Evolutionary conservation across 92 coral and sea anemone species (phyloP).

Genomic region (Muricea muricata): DNA sequence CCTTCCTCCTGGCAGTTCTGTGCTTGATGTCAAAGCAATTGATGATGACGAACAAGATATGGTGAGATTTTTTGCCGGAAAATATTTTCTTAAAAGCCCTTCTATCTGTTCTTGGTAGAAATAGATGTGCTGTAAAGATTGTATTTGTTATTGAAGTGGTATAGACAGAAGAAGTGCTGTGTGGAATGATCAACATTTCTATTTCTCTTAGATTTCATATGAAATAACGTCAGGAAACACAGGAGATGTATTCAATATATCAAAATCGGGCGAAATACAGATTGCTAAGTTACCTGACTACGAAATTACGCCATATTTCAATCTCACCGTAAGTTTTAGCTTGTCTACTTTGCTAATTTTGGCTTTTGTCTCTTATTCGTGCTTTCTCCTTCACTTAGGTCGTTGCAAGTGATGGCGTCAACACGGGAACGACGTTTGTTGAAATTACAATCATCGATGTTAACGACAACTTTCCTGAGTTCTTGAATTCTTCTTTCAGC

Average conservation of each 20-base stretch:
- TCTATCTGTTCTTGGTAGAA: neutral
- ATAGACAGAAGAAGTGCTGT: too few species aligned
- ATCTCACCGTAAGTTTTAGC: conserved; percentile 60
- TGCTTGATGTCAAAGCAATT: conserved; percentile 73
- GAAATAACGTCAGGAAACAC: conserved; percentile 71
- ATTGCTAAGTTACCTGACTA: conserved; percentile 70
- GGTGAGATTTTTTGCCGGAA: neutral
- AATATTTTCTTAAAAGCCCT: neutral
- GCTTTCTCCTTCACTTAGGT: neutral
- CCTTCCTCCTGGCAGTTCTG: conserved; percentile 60
- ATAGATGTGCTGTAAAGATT: too few species aligned
- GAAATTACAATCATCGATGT: conserved; percentile 63
- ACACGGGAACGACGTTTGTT: conserved; percentile 14
- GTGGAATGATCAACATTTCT: too few species aligned
- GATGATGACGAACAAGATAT: conserved; percentile 52
- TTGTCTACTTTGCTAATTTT: conserved; percentile 60
- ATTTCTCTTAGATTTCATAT: conserved; percentile 50
- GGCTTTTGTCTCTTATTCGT: too few species aligned
- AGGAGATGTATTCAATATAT: conserved; percentile 60
- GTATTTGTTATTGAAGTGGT: too few species aligned
- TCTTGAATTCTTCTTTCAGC: conserved; percentile 56
- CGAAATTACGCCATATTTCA: conserved; percentile 73
- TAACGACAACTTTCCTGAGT: conserved; percentile 81
- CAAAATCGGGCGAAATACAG: conserved; percentile 64
- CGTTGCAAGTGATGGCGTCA: conserved; percentile 36